Percentiles rank a stretch among this genome's conserved stretches.
Conservation (phyloP, 2,797 vertebrate species). For the Scleropages formosus region DNA sequence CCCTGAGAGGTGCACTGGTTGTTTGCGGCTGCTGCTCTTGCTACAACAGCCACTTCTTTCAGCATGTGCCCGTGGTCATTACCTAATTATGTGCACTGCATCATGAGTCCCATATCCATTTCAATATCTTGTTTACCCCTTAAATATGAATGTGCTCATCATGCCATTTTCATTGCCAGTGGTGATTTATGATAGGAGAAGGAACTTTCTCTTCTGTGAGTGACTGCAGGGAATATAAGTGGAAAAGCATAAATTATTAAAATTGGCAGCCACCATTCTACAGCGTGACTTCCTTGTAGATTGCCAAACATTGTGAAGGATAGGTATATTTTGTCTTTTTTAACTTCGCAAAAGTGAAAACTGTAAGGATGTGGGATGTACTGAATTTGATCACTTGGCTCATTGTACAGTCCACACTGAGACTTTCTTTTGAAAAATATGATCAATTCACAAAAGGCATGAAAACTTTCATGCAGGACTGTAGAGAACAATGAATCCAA, state of each 20-base stretch:
- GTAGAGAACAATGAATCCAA: too few species aligned
- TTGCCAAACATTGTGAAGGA: too few species aligned
- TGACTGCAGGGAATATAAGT: background rate
- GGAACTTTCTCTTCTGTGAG: background rate
- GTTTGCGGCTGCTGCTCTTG: background rate
- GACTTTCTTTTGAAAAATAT: too few species aligned
- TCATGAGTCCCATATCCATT: background rate
- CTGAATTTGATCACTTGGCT: too few species aligned
- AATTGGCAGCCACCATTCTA: background rate
- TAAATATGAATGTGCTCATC: slow-evolving; percentile 11
- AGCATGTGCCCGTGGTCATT: background rate
- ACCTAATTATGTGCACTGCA: background rate
- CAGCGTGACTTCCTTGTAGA: background rate
- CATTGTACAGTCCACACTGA: too few species aligned
- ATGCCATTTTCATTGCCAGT: background rate
- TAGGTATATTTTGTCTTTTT: background rate
- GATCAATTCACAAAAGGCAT: too few species aligned
- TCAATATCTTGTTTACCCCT: background rate
- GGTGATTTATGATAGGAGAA: background rate
- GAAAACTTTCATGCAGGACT: too few species aligned
- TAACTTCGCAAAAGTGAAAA: too few species aligned
- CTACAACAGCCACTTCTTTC: background rate
- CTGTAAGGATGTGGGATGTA: too few species aligned
- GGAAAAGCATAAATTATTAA: background rate
- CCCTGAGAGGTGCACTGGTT: background rate